A percentile compares a stretch with the other conserved stretches of the same genome.
These are phyloP conservation scores for Portevinia maculata DNA, from an alignment of 2,888 invertebrate genomes.

Conservation along the genomic window DNA sequence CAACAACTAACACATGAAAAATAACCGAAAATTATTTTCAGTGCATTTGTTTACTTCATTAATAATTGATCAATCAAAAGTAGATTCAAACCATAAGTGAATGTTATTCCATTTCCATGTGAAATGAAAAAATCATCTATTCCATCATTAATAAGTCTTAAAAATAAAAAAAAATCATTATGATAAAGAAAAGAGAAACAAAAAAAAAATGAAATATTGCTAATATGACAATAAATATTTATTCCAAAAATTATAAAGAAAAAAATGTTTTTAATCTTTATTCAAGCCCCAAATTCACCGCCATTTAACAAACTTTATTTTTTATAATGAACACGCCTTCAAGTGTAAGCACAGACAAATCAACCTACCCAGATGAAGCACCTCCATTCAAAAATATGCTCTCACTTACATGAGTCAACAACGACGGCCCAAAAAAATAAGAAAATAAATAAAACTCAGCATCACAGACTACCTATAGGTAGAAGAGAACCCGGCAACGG, in stretches of 20 bases:
- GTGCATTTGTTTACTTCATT: constrained; percentile 30
- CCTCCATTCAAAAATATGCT: too few species aligned
- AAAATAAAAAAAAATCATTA: constrained; percentile 35
- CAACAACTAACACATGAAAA: background rate
- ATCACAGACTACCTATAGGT: too few species aligned
- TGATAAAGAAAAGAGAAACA: constrained; percentile 2
- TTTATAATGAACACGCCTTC: too few species aligned
- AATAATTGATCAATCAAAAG: constrained; percentile 33
- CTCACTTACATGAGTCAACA: too few species aligned
- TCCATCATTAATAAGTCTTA: constrained; percentile 50
- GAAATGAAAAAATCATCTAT: constrained; percentile 35
- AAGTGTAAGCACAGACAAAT: too few species aligned
- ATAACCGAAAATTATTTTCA: background rate
- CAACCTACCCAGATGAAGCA: too few species aligned
- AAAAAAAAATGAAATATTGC: constrained; percentile 59
- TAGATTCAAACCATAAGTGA: constrained; percentile 34
- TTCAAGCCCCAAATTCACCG: too few species aligned
- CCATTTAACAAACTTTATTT: too few species aligned
- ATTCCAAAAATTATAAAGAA: constrained; percentile 77
- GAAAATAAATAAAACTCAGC: too few species aligned
- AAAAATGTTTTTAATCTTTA: background rate
- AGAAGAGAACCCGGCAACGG: too few species aligned
- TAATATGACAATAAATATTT: constrained; percentile 82
- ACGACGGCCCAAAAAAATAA: too few species aligned
- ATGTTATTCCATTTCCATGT: constrained; percentile 47